A percentile compares a stretch with the other conserved stretches of the same genome.
phyloP scores from a whole-genome alignment of 2,888 invertebrate genomes.

The Hirudinaria manillensis region DNA sequence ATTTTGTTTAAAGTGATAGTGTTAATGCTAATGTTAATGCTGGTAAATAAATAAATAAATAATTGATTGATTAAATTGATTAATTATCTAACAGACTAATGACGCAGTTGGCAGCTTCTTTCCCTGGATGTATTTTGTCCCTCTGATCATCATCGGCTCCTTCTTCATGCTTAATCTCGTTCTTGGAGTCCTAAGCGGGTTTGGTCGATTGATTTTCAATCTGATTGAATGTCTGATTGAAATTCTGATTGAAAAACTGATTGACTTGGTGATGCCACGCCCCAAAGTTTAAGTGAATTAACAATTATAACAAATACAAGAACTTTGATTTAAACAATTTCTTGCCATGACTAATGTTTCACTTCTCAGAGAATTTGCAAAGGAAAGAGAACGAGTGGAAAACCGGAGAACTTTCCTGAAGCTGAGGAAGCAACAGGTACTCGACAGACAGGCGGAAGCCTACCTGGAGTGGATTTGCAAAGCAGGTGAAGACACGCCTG shows the following conservation, averaged over 20 bases:
- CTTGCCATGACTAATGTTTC: too few relatives aligned
- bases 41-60: too few relatives aligned
- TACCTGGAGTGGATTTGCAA: constrained; percentile 99
- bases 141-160: constrained; percentile 99
- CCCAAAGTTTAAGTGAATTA: not conserved
- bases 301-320: not conserved
- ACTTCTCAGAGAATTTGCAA: constrained; percentile 89
- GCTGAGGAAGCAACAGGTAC: constrained; percentile 91
- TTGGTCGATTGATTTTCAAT: constrained; percentile 45
- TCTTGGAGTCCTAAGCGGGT: constrained; percentile 99
- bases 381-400: constrained; percentile 99
- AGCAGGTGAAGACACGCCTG: constrained; percentile 68
- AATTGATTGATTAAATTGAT: too few relatives aligned
- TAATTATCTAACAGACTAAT: constrained; percentile 82
- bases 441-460: constrained; percentile 95
- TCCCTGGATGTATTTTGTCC: constrained; percentile 99
- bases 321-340: not conserved
- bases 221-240: not conserved
- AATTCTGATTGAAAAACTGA: not conserved
- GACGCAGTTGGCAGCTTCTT: constrained; percentile 96
- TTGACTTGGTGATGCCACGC: not conserved
- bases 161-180: constrained; percentile 99
- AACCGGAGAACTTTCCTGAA: constrained; percentile 98
- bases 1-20: too few relatives aligned
- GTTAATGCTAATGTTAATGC: too few relatives aligned